Percentiles rank a stretch among this genome's conserved stretches.
Conservation (phyloP, 2,113 vertebrate species). For the Butorides virescens region DNA sequence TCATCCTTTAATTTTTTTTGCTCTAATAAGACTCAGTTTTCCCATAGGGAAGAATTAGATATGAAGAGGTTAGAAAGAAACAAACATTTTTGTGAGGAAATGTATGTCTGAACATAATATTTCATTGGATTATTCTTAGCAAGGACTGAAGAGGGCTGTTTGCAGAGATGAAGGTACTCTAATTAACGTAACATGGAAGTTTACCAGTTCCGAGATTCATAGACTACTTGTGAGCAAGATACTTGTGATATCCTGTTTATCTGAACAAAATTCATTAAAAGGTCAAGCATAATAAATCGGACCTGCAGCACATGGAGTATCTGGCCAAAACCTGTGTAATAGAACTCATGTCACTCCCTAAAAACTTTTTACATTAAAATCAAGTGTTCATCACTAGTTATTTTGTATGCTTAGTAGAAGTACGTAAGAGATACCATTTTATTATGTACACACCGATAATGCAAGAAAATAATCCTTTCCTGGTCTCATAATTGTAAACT, state of each 20-base stretch:
- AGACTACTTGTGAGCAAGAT: neutral
- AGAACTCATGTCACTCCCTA: neutral
- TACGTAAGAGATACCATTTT: neutral
- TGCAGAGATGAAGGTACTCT: neutral
- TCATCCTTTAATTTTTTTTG: neutral
- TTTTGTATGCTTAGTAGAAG: neutral
- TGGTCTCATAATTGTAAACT: neutral
- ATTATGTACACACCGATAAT: neutral
- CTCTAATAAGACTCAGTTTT: neutral
- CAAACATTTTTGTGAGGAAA: neutral
- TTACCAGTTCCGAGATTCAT: neutral
- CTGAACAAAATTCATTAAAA: neutral
- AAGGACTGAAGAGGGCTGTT: neutral
- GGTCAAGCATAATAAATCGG: neutral
- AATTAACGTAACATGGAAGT: neutral
- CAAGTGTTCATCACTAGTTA: neutral
- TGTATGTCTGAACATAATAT: rapidly evolving
- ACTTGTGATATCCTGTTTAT: neutral
- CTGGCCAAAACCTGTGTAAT: neutral
- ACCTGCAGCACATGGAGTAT: neutral
- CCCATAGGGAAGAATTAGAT: neutral
- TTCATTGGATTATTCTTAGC: neutral
- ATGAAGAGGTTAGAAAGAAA: neutral
- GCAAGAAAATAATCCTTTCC: neutral
- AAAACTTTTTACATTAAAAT: neutral